Base-by-base conservation (phyloP, 2,888 invertebrate species). In the Harpalus rufipes region DNA sequence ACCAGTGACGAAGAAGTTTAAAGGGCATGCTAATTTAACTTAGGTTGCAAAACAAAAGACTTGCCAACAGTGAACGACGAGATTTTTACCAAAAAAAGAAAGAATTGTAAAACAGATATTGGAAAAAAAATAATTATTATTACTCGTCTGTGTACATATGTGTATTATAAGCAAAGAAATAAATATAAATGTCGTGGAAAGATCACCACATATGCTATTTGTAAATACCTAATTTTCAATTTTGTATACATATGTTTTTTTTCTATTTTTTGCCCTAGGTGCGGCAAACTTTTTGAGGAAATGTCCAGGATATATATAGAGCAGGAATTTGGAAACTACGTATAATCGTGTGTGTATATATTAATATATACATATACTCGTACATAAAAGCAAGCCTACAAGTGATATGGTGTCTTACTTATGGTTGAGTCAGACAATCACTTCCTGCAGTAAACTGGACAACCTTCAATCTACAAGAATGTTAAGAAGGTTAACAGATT, bases 371-470 rank as follows among this genome's bases (percentile, higher is more conserved):
- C 65, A 5, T 16, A 25, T 21, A n/a, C n/a, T n/a, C n/a, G n/a
- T n/a, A 65, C 65, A 21, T n/a, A 25, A 7, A 65, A 25, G 32
- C 32, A 21, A 1, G 63, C 8, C n/a, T 32, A 8, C 65, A 21
- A n/a, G 14, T 65, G 21, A 4, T 65, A 51, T 32, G 32, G 32
- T 32, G 32, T 32, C 4, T 51, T 51, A 51, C 44, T 51, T 51
- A 51, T 10, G 44, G 16, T 32, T 80, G 59, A 80, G 16, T 80
- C 61, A 58, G 12, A 80, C 80, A 80, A 61, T 80, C 80, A 80
- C 80, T 80, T 80, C 80, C 80, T 80, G 80, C 61, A 79, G 18
- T 14, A 61, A 80, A 80, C 39, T 39, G 21, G 80, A 32, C 61
- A 80, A 61, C 80, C 80, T 80, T 80, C 80, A 61, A 32, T 32